Evolutionary conservation across 2,888 invertebrate genomes (phyloP), one percentile per base, ranked within the genome.

Genomic region (Cataglyphis cursor): DNA sequence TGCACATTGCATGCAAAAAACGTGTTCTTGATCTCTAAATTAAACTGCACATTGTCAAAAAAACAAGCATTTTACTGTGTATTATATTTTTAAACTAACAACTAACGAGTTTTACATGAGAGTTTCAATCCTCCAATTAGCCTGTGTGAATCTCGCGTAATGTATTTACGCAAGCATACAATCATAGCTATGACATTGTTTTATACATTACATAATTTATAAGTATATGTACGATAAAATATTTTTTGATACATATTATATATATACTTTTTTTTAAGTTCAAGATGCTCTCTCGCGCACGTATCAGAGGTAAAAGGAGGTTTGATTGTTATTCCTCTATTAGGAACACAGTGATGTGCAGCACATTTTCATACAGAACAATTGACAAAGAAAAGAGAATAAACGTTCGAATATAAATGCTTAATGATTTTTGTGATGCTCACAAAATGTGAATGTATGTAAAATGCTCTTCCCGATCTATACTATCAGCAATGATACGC

Each of bases 1-100:
- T 88, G 87, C 83, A 85, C 74, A 83, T 76, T 38, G 62, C 89
- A 89, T 90, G 89, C 88, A 83, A 86, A 73, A 82, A 81, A 72
- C 61, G 68, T 85, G 80, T 78, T 72, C 81, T 65, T 41, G 44
- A 62, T 83, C 48, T 81, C 68, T 86, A 82, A 72, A 54, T 72
- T 83, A 75, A 74, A 59, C 68, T 80, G 76, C 81, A 80, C 72
- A 81, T 74, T 76, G 57, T 81, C 28, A 48, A 68, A 70, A 81
- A 81, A 86, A 80, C 59, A 81, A 83, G 68, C 84, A 41, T 65
- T 83, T 62, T 75, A n/a, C 51, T 75, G 44, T 80, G 59, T 48
- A 70, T 59, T 9, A 18, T 78, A 68, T 59, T 44, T 66, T 59
- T 59, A 59, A 57, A 80, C 57, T 72, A 80, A 72, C 12, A 80